Conservation (phyloP, 2,888 invertebrate genomes). For the Zygogramma bicolorata region DNA sequence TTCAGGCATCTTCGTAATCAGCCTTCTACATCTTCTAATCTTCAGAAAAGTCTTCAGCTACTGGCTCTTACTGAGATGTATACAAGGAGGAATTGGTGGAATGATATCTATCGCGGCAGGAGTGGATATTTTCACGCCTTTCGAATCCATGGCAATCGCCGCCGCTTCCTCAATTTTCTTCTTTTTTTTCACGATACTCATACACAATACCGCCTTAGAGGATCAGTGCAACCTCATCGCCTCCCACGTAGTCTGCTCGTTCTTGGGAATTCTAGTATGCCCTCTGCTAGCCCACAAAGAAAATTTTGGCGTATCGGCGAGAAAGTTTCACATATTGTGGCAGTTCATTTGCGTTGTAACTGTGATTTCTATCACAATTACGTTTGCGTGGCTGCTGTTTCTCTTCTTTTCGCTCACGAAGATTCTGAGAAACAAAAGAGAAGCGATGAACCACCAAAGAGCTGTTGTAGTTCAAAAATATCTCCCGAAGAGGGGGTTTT, state of each 20-base stretch:
- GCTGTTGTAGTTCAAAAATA: conserved; percentile 43
- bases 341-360: conserved; percentile 45
- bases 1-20: conserved; percentile 47
- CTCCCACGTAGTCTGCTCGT: conserved; percentile 58
- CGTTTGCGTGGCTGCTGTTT: conserved; percentile 41
- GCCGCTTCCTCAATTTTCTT: conserved; percentile 51
- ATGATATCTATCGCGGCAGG: conserved; percentile 60
- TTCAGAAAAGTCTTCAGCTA: conserved; percentile 57
- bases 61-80: conserved; percentile 61
- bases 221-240: conserved; percentile 62
- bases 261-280: conserved; percentile 57
- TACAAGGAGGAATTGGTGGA: conserved; percentile 62
- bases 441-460: conserved; percentile 46
- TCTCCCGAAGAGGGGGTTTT: conserved; percentile 39
- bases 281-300: conserved; percentile 51
- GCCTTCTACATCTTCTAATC: conserved; percentile 50
- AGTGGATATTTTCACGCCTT: conserved; percentile 57
- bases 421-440: conserved; percentile 43
- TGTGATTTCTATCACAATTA: conserved; percentile 31
- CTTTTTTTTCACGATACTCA: conserved; percentile 53
- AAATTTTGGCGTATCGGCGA: conserved; percentile 29
- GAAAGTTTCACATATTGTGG: conserved; percentile 43
- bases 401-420: conserved; percentile 30
- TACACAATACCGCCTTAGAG: conserved; percentile 60
- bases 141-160: conserved; percentile 49